Base-by-base conservation (phyloP, 1,140 invertebrate genomes). In the Lepidotrigona ventralis region DNA sequence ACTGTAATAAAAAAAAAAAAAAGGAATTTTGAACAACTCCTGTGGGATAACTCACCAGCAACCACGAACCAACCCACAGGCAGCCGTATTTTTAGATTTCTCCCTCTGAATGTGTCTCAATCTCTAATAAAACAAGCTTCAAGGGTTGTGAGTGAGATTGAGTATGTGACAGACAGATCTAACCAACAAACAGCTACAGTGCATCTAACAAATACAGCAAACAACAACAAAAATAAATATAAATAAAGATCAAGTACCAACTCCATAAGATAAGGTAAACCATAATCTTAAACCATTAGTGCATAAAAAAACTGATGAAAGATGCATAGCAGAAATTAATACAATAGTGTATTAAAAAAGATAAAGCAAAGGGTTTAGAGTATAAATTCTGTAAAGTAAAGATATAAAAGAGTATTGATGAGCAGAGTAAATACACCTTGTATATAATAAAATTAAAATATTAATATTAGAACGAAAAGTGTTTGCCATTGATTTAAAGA, bases 201-300 rank as follows among this genome's bases (percentile, higher is more conserved):
- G 93, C 93, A 94, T 94, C 93, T 94, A 94, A 93, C 92, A 94
- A 94, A 94, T 94, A 93, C 92, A 94, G 92, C 93, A 93, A 94
- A 94, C 91, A 93, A 93, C 90, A 93, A 94, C 89, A 92, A 93
- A 93, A 93, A 93, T 92, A 93, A 92, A 93, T 91, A 93, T 93
- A 94, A 93, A 94, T 91, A 93, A 93, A 93, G 87, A 90, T 86
- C 79, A 81, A 81, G 84, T 85, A 90, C 91, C 89, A 92, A 80
- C 89, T 91, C 91, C 91, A 85, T 90, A 90, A 90, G 89, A 83
- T 90, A 91, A 88, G 89, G 86, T 90, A 89, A 87, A 81, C 85
- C 72, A 76, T 72, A 82, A 56, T 77, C 19, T 53, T 83, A 84
- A 86, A 90, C 80, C 89, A 85, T 89, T 89, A 88, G 86, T 90